phyloP scores from a whole-genome alignment of 2,888 invertebrate species.

The Abrostola tripartita region DNA sequence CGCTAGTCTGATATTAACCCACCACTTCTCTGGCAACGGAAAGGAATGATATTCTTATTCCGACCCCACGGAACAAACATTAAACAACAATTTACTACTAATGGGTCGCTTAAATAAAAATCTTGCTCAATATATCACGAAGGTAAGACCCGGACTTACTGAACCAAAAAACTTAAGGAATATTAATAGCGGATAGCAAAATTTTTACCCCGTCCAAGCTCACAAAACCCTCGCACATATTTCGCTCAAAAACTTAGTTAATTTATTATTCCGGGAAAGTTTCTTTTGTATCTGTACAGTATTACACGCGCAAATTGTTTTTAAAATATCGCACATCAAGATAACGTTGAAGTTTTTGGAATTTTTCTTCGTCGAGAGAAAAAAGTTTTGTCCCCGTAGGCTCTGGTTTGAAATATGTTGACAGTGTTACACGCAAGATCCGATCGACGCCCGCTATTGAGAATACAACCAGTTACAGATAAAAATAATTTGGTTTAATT shows the following conservation, averaged over 20 bases:
- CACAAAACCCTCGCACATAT: conserved; percentile 52
- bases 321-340: conserved; percentile 79
- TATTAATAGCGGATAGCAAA: conserved; percentile 54
- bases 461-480: neutral
- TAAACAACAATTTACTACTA: neutral
- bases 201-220: conserved; percentile 52
- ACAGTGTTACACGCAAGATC: neutral
- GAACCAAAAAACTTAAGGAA: conserved; percentile 47
- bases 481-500: too few species aligned
- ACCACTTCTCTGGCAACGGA: too few species aligned
- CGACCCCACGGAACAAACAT: neutral
- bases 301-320: conserved; percentile 73
- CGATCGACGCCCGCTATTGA: neutral
- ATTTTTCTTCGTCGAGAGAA: conserved; percentile 61
- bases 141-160: conserved; percentile 34
- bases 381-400: conserved; percentile 65
- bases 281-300: conserved; percentile 58
- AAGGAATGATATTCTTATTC: too few species aligned
- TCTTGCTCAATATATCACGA: conserved; percentile 30
- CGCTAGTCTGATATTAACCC: too few species aligned
- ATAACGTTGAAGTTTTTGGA: conserved; percentile 57
- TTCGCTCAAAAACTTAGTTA: conserved; percentile 62
- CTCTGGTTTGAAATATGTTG: conserved; percentile 26
- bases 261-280: conserved; percentile 66
- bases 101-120: neutral